These are phyloP conservation scores for Leptobrachium ailaonicum DNA, from an alignment of 2,113 vertebrate genomes.

Conservation along the genomic window DNA sequence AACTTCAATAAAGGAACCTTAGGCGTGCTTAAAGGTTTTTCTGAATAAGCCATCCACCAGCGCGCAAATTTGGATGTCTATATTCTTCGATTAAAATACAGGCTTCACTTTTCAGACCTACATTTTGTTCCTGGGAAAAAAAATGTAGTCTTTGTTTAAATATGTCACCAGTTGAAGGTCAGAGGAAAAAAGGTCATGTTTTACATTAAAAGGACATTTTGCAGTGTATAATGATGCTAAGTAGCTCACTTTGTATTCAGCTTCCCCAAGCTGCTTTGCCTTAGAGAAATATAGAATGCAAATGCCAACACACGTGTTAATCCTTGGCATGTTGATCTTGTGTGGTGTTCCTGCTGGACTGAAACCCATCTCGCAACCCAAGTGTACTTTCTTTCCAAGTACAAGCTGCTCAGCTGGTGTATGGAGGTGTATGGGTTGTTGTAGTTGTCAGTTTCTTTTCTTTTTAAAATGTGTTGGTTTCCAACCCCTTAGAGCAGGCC, in stretches of 20 bases:
- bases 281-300: slow-evolving; percentile 48
- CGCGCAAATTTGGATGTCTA: slow-evolving; percentile 17
- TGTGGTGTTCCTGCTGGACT: slow-evolving; percentile 32
- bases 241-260: slow-evolving; percentile 39
- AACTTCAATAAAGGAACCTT: slow-evolving; percentile 37
- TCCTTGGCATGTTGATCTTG: slow-evolving; percentile 40
- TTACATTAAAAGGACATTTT: slow-evolving; percentile 24
- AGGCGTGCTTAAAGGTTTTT: slow-evolving; percentile 29
- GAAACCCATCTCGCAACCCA: slow-evolving; percentile 16
- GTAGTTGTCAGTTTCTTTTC: neutral
- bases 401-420: neutral
- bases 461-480: neutral
- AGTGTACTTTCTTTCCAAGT: neutral
- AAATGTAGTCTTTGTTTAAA: slow-evolving; percentile 33
- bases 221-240: slow-evolving; percentile 35
- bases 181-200: slow-evolving; percentile 16
- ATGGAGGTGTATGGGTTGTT: neutral
- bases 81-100: neutral
- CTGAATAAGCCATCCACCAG: slow-evolving; percentile 42
- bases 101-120: slow-evolving; percentile 24
- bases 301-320: slow-evolving; percentile 36
- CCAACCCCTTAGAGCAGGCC: neutral
- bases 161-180: slow-evolving; percentile 15
- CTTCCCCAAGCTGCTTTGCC: slow-evolving; percentile 49
- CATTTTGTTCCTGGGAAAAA: slow-evolving; percentile 1